phyloP scores from a whole-genome alignment of 2,113 vertebrate species.

The Sebastes fasciatus region DNA sequence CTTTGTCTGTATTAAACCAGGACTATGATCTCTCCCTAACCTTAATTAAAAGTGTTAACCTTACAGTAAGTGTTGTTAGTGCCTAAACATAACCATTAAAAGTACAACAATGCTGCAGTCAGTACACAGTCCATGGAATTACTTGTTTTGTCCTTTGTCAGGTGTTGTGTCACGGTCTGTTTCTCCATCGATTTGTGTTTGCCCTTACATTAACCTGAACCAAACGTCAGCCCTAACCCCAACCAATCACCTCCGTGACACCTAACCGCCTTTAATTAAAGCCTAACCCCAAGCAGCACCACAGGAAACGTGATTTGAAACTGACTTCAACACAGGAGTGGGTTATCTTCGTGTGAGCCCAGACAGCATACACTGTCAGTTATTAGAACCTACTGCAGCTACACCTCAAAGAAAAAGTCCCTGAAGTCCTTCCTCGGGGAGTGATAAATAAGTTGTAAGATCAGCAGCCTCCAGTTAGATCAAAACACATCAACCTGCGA shows the following conservation, averaged over 20 bases:
- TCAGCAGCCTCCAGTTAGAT: conserved; percentile 55
- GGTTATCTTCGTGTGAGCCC: conserved; percentile 28
- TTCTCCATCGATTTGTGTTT: neutral
- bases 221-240: neutral
- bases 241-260: neutral
- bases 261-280: neutral
- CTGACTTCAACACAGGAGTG: conserved; percentile 4
- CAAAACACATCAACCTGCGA: conserved; percentile 46
- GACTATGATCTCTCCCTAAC: neutral
- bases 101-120: neutral
- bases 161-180: neutral
- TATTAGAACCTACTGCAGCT: conserved; percentile 35
- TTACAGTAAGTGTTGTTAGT: neutral
- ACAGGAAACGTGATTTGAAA: conserved; percentile 4
- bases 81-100: neutral
- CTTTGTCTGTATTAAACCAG: neutral
- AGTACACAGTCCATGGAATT: neutral
- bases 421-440: conserved; percentile 37
- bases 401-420: conserved; percentile 43
- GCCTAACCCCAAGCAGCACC: neutral
- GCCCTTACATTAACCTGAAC: neutral
- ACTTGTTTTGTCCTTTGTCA: neutral
- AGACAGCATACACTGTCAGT: conserved; percentile 33
- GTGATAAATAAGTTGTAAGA: conserved; percentile 56
- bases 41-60: neutral